These are phyloP conservation scores for Gymnocephalus cernua DNA, from an alignment of 2,113 vertebrate species.

Conservation along the genomic window DNA sequence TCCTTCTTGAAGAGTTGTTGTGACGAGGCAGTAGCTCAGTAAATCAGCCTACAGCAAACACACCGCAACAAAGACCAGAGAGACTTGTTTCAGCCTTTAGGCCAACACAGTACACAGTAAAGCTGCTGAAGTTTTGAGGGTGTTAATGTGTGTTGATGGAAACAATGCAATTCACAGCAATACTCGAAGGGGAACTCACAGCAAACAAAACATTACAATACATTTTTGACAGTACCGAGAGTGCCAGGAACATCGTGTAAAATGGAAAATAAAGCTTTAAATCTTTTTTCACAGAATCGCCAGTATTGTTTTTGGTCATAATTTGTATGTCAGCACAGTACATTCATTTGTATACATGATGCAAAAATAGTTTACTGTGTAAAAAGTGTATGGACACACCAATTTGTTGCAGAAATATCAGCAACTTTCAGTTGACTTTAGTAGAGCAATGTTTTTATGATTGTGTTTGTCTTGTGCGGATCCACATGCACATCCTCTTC, in stretches of 20 bases:
- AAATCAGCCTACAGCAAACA: constrained; percentile 22
- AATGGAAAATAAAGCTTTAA: not conserved
- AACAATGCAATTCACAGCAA: not conserved
- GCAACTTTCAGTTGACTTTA: not conserved
- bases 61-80: not conserved
- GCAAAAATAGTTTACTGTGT: too few species aligned
- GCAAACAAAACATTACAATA: not conserved
- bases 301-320: not conserved
- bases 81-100: not conserved
- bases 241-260: not conserved
- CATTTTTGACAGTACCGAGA: not conserved
- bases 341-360: not conserved
- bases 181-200: too few species aligned
- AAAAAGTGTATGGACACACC: not conserved
- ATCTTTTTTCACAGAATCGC: not conserved
- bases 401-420: not conserved
- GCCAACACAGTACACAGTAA: not conserved
- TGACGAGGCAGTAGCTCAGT: constrained; percentile 14
- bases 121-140: not conserved
- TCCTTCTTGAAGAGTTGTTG: constrained; percentile 26
- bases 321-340: not conserved
- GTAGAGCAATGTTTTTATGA: not conserved
- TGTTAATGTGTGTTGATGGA: not conserved
- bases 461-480: not conserved
- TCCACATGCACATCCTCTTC: not conserved